Conservation (phyloP, 2,888 invertebrate species). For the Helobdella robusta region DNA sequence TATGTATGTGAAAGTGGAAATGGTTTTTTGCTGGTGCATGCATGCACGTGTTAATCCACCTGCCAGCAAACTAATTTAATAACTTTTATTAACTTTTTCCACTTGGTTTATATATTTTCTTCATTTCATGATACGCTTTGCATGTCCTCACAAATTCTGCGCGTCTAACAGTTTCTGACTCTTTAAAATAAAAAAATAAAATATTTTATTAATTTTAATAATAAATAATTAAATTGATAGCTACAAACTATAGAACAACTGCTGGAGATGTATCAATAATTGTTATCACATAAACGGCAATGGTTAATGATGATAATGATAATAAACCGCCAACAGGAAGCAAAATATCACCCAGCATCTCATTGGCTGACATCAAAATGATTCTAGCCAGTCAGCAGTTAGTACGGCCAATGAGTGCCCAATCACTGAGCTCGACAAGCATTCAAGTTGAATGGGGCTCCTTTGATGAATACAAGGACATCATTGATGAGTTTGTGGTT, state of each 20-base stretch:
- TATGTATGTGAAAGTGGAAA: too few relatives aligned
- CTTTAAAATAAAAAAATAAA: too few relatives aligned
- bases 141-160: too few relatives aligned
- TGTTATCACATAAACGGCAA: background rate
- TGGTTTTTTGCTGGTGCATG: too few relatives aligned
- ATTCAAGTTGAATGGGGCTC: conserved; percentile 20
- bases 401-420: conserved; percentile 8
- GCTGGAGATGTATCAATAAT: background rate
- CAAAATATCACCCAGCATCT: background rate
- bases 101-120: too few relatives aligned
- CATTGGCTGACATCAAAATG: background rate
- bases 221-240: too few relatives aligned
- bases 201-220: too few relatives aligned
- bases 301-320: background rate
- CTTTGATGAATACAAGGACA: conserved; percentile 16
- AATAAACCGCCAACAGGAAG: background rate
- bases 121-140: too few relatives aligned
- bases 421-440: conserved; percentile 8
- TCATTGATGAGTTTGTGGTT: conserved; percentile 19
- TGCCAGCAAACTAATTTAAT: too few relatives aligned
- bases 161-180: too few relatives aligned
- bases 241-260: background rate
- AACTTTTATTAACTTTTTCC: too few relatives aligned
- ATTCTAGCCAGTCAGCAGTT: conserved; percentile 10
- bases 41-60: too few relatives aligned